Conservation (phyloP, 2,888 invertebrate species). For the Melangyna quadrimaculata region DNA sequence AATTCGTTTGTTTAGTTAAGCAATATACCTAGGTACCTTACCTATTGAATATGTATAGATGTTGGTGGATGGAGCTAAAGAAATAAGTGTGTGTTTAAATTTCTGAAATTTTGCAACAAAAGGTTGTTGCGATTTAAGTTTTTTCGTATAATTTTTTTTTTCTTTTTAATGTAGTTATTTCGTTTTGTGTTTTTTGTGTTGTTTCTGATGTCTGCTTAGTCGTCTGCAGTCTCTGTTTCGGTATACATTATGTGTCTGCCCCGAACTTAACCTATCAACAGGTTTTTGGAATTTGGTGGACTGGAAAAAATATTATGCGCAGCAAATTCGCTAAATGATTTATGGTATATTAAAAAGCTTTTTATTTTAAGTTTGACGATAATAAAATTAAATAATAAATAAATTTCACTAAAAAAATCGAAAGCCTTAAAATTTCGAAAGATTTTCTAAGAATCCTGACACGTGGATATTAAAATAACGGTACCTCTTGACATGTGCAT, state of each 20-base stretch:
- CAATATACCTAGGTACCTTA: not conserved
- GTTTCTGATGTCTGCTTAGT: not conserved
- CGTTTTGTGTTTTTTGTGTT: not conserved
- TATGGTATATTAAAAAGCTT: not conserved
- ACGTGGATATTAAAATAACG: no score
- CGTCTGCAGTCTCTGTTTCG: not conserved
- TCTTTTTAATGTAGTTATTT: not conserved
- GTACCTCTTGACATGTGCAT: no score
- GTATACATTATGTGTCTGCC: not conserved
- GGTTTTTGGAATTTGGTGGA: conserved; percentile 21
- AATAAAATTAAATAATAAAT: no score
- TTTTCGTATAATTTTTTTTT: not conserved
- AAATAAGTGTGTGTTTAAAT: not conserved
- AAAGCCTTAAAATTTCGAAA: no score
- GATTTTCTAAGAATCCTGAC: no score
- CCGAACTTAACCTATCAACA: conserved; percentile 15
- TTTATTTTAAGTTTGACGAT: not conserved
- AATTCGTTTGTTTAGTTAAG: not conserved
- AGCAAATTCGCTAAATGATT: not conserved
- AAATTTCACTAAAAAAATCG: no score
- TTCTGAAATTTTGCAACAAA: not conserved
- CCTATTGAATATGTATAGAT: no score
- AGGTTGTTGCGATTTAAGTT: not conserved
- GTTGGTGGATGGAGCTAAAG: not conserved
- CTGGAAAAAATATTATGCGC: not conserved